Evolutionary conservation across 2,888 invertebrate species (phyloP).

Genomic region (Lathronympha strigana): DNA sequence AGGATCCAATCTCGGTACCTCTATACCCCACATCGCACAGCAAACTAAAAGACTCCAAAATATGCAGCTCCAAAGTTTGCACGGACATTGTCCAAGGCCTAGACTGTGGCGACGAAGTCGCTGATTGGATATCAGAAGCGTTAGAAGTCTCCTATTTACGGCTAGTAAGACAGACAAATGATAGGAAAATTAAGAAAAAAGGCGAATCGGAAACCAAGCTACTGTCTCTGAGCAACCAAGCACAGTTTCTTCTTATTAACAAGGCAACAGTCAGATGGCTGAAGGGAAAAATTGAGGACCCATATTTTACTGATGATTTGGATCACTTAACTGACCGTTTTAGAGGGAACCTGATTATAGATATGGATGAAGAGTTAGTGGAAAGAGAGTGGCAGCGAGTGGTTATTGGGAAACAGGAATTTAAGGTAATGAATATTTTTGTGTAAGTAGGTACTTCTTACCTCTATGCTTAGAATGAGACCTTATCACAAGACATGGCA

Average conservation of each 20-base stretch:
- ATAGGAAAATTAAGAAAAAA: constrained; percentile 66
- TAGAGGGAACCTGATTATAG: constrained; percentile 94
- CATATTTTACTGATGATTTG: constrained; percentile 75
- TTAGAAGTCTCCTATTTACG: constrained; percentile 88
- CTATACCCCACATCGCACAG: constrained; percentile 65
- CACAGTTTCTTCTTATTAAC: constrained; percentile 93
- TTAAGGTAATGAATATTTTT: constrained; percentile 80
- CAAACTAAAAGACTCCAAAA: constrained; percentile 59
- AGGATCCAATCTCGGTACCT: constrained; percentile 79
- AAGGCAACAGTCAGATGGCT: constrained; percentile 90
- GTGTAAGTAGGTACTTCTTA: not conserved
- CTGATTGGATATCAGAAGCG: constrained; percentile 91
- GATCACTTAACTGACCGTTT: constrained; percentile 90
- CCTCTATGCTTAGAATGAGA: too few relatives aligned
- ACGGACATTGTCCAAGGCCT: constrained; percentile 90
- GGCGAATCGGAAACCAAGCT: constrained; percentile 55
- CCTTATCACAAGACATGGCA: too few relatives aligned
- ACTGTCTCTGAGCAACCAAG: constrained; percentile 90
- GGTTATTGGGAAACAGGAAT: constrained; percentile 86
- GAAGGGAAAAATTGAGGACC: constrained; percentile 82
- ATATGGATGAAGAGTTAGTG: constrained; percentile 88
- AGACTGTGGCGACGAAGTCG: constrained; percentile 93
- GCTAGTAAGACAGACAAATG: constrained; percentile 85
- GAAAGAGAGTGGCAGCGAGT: constrained; percentile 90
- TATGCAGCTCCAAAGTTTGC: constrained; percentile 94